Percentiles rank a stretch among this genome's conserved stretches.
Conservation (phyloP, 2,113 vertebrate species). For the Gadus chalcogrammus region DNA sequence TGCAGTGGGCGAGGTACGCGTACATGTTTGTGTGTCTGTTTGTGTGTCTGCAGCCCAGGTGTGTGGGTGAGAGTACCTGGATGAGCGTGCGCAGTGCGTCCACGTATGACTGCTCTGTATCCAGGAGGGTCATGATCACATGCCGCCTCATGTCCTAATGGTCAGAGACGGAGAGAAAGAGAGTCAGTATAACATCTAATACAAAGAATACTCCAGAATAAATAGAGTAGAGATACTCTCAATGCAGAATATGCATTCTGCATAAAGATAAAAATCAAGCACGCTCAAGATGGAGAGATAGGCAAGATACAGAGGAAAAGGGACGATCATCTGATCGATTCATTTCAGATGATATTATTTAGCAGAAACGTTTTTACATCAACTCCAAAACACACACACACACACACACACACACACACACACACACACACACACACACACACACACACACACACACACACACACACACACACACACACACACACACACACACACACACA, state of each 20-base stretch:
- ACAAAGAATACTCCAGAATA: not conserved
- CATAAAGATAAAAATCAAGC: not conserved
- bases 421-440: too few species aligned
- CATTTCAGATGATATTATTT: too few species aligned
- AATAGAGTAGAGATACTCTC: not conserved
- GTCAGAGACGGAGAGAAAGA: conserved; percentile 15
- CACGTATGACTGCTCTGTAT: conserved; percentile 97
- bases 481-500: too few species aligned
- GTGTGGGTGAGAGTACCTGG: conserved; percentile 76
- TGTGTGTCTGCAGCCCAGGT: not conserved
- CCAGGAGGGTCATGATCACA: conserved; percentile 96
- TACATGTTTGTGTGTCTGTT: not conserved
- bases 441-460: too few species aligned
- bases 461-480: too few species aligned
- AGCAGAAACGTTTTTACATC: too few species aligned
- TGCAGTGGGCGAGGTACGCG: not conserved
- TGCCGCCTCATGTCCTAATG: conserved; percentile 96
- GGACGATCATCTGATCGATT: too few species aligned
- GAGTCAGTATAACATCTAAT: not conserved
- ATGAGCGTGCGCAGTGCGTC: conserved; percentile 93
- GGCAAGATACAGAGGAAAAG: not conserved
- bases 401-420: too few species aligned
- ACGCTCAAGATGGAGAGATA: not conserved
- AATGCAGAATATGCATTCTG: not conserved
- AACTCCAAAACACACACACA: not conserved